Percentiles rank a stretch among this genome's conserved stretches.
phyloP scores from a whole-genome alignment of 2,797 vertebrate genomes.

The Perdix hodgsoniae region DNA sequence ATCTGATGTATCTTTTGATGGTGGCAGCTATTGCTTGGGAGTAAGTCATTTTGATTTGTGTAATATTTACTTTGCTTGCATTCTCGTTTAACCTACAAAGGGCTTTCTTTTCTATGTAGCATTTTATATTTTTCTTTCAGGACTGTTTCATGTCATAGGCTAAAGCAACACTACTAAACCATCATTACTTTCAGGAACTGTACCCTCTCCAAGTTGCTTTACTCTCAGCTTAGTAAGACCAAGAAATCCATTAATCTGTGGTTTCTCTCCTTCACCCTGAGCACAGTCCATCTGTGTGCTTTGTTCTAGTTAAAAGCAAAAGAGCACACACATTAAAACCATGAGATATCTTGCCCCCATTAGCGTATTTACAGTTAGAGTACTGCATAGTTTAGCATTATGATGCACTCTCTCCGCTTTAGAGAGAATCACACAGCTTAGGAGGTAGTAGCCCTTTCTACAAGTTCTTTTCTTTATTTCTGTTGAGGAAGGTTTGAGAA shows the following conservation, averaged over 20 bases:
- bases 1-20: slow-evolving; percentile 96
- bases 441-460: background rate
- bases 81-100: background rate
- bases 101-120: background rate
- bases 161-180: background rate
- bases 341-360: background rate
- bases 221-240: background rate
- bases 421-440: background rate
- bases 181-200: background rate
- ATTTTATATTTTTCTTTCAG: background rate
- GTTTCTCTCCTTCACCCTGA: background rate
- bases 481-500: background rate
- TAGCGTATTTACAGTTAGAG: background rate
- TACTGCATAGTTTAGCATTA: background rate
- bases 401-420: background rate
- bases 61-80: background rate
- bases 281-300: background rate
- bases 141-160: background rate
- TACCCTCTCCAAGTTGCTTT: background rate
- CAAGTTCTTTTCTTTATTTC: background rate
- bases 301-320: background rate
- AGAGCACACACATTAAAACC: background rate
- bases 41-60: slow-evolving; percentile 77
- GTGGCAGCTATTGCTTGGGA: slow-evolving; percentile 95
- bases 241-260: background rate